Evolutionary conservation across 2,113 vertebrate species (phyloP).

Genomic region (Balaenoptera acutorostrata): DNA sequence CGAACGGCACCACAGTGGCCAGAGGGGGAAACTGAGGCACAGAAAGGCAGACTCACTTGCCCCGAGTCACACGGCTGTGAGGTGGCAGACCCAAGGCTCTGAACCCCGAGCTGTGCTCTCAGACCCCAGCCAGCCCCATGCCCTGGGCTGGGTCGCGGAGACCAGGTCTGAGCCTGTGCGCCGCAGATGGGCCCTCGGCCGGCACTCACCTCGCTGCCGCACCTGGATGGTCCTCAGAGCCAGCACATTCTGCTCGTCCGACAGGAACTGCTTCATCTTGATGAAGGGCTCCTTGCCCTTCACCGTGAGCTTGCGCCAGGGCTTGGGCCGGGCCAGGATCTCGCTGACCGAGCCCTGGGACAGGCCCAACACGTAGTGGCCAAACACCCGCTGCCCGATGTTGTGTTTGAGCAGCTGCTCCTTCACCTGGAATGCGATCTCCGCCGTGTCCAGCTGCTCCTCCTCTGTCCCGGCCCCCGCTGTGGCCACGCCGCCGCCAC

Average conservation of each 20-base stretch:
- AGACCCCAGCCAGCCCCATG: neutral
- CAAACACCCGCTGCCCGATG: slow-evolving; percentile 97
- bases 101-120: accelerated
- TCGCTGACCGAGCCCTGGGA: slow-evolving; percentile 98
- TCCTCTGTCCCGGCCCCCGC: slow-evolving; percentile 80
- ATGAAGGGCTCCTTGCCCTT: slow-evolving; percentile 99
- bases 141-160: accelerated
- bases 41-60: neutral
- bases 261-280: slow-evolving; percentile 99
- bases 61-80: neutral
- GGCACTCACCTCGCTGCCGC: slow-evolving; percentile 94
- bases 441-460: slow-evolving; percentile 94
- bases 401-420: slow-evolving; percentile 99
- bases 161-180: accelerated
- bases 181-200: neutral
- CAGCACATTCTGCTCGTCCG: slow-evolving; percentile 97
- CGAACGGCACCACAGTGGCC: neutral
- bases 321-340: slow-evolving; percentile 97
- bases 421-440: slow-evolving; percentile 98
- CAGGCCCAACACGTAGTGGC: slow-evolving; percentile 97
- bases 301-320: slow-evolving; percentile 98
- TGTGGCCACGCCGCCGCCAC: slow-evolving; percentile 68
- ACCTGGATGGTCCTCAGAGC: slow-evolving; percentile 98
- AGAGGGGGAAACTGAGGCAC: neutral
- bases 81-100: neutral